phyloP scores from a whole-genome alignment of 2,888 invertebrate species.

The Sclerodermus sp. region DNA sequence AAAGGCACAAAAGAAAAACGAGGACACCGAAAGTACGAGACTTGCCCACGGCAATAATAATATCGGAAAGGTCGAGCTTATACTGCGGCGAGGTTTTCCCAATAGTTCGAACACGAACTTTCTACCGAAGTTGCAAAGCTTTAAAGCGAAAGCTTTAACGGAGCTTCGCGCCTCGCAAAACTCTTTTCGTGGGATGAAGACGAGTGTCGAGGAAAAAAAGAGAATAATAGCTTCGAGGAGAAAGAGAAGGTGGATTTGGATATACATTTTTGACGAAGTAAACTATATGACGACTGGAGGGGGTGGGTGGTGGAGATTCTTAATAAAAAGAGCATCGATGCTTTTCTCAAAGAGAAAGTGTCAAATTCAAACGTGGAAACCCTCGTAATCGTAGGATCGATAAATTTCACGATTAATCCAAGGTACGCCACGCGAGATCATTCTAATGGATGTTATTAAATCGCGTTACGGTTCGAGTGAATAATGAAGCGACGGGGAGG shows the following conservation, averaged over 20 bases:
- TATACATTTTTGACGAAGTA: no score
- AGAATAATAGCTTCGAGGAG: conserved; percentile 22
- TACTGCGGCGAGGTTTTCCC: conserved; percentile 41
- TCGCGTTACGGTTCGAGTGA: no score
- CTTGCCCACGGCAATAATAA: conserved; percentile 42
- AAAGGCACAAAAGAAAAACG: conserved; percentile 27
- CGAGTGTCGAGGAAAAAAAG: conserved; percentile 10
- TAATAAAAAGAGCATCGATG: no score
- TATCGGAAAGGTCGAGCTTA: conserved; percentile 43
- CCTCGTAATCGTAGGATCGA: no score
- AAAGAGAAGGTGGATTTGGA: conserved; percentile 20
- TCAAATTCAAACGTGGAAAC: no score
- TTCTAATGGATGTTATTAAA: no score
- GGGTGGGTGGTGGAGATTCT: no score
- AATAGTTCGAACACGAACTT: conserved; percentile 49
- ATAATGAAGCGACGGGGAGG: no score
- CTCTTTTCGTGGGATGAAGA: conserved; percentile 2
- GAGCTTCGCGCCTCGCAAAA: conserved; percentile 37
- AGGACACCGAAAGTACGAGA: conserved; percentile 31
- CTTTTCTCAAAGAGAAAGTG: no score
- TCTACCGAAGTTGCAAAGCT: conserved; percentile 44
- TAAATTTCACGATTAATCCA: no score
- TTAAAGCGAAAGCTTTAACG: conserved; percentile 49
- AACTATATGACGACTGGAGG: no score
- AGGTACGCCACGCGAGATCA: no score